Evolutionary conservation across 2,797 vertebrate species (phyloP).

Genomic region (Pangasius larnaudii): DNA sequence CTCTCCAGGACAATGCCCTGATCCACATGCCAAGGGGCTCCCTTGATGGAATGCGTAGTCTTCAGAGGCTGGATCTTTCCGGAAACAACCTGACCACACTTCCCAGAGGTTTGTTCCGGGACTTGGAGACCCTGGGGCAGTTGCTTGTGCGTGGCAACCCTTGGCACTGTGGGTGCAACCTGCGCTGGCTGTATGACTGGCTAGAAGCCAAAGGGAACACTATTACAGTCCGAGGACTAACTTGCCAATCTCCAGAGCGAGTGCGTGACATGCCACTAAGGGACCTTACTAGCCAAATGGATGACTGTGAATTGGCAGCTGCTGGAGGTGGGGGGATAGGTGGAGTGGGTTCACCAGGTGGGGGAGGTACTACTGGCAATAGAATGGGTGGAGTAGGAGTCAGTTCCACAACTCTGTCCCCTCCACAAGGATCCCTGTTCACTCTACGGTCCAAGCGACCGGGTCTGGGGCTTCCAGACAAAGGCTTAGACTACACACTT

Average conservation of each 20-base stretch:
- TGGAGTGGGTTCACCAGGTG: conserved; percentile 55
- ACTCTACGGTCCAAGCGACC: conserved; percentile 88
- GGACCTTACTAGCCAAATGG: conserved; percentile 87
- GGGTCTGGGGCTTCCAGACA: conserved; percentile 83
- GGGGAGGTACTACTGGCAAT: conserved; percentile 64
- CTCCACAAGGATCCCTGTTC: conserved; percentile 89
- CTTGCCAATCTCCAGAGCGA: conserved; percentile 88
- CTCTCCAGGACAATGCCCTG: conserved; percentile 91
- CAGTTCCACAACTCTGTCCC: conserved; percentile 75
- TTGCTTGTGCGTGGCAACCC: conserved; percentile 91
- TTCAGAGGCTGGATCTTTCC: conserved; percentile 89
- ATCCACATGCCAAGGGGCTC: conserved; percentile 88
- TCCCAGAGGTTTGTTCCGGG: conserved; percentile 89
- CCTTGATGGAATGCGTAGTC: conserved; percentile 83
- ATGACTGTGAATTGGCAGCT: conserved; percentile 80
- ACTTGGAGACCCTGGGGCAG: conserved; percentile 85
- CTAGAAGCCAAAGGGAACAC: conserved; percentile 80
- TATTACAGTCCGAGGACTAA: conserved; percentile 88
- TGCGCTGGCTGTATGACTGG: conserved; percentile 94
- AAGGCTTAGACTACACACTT: conserved; percentile 85
- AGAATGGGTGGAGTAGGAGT: conserved; percentile 64
- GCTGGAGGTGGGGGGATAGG: conserved; percentile 55
- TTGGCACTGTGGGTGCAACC: conserved; percentile 93
- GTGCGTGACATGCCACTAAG: conserved; percentile 87
- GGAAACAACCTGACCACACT: conserved; percentile 94